phyloP scores from a whole-genome alignment of 2,797 vertebrate species.

The Rhinichthys osculus region DNA sequence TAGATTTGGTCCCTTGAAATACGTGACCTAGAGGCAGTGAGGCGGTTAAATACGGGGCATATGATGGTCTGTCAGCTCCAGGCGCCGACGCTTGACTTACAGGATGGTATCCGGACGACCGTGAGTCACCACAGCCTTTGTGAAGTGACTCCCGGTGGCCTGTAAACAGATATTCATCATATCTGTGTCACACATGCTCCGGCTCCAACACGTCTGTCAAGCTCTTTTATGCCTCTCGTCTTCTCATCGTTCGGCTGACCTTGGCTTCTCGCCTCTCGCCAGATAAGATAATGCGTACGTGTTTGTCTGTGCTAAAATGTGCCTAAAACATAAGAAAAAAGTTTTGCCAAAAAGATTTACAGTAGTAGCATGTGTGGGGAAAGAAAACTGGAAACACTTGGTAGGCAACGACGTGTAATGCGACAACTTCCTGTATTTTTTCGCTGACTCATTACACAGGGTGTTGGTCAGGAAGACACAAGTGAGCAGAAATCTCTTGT shows the following conservation, averaged over 20 bases:
- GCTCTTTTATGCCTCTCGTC: slow-evolving; percentile 16
- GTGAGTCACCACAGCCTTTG: slow-evolving; percentile 64
- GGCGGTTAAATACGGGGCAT: slow-evolving; percentile 8
- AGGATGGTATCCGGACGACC: slow-evolving; percentile 44
- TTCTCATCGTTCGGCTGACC: slow-evolving; percentile 15
- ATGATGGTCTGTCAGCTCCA: slow-evolving; percentile 36
- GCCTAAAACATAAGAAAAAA: neutral
- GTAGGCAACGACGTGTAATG: slow-evolving; percentile 14
- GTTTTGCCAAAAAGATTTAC: neutral
- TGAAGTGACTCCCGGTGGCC: slow-evolving; percentile 46
- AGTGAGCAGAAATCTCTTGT: neutral
- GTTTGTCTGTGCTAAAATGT: slow-evolving; percentile 20
- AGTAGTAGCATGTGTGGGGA: neutral
- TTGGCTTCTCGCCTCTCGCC: slow-evolving; percentile 33
- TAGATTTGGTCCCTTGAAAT: neutral
- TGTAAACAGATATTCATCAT: slow-evolving; percentile 63
- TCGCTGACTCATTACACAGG: slow-evolving; percentile 56
- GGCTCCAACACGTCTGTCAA: slow-evolving; percentile 60
- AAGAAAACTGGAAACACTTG: slow-evolving; percentile 13
- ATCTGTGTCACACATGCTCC: slow-evolving; percentile 53
- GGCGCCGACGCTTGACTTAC: slow-evolving; percentile 31
- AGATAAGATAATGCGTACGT: slow-evolving; percentile 36
- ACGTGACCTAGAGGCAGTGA: neutral
- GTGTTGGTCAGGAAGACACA: slow-evolving; percentile 21
- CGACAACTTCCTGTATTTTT: slow-evolving; percentile 63